Evolutionary conservation across 1,140 invertebrate genomes (phyloP).

Genomic region (Zaprionus lachaisei): DNA sequence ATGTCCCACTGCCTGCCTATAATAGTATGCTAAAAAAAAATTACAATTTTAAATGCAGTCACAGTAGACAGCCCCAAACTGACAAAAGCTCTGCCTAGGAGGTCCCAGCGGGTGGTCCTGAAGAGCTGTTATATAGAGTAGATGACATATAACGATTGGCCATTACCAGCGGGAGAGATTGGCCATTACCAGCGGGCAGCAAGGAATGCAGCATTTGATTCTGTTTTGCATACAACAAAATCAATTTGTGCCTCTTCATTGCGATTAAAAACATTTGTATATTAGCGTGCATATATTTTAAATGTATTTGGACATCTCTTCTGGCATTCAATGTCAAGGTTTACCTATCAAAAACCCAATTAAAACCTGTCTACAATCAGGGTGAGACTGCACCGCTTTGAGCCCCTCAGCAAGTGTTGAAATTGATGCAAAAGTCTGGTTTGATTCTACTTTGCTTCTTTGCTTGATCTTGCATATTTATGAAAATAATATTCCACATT

Average conservation of each 20-base stretch:
- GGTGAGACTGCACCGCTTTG: too few relatives aligned
- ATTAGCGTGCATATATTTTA: too few relatives aligned
- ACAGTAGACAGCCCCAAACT: not conserved
- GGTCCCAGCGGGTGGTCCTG: constrained; percentile 24
- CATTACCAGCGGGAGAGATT: constrained; percentile 28
- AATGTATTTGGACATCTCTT: not conserved
- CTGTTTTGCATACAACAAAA: too few relatives aligned
- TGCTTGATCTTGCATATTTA: not conserved
- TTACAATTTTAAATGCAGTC: constrained; percentile 27
- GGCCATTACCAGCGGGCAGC: constrained; percentile 8
- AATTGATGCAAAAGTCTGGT: too few relatives aligned
- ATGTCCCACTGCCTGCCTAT: constrained; percentile 11
- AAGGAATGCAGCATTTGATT: not conserved
- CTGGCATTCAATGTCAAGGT: not conserved
- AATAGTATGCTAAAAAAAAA: constrained; percentile 54
- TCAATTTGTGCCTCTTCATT: too few relatives aligned
- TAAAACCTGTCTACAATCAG: too few relatives aligned
- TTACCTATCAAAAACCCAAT: too few relatives aligned
- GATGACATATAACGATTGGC: constrained; percentile 34
- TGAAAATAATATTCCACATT: not conserved
- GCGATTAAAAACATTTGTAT: too few relatives aligned
- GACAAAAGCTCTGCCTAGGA: constrained; percentile 11
- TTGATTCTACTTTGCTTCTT: not conserved
- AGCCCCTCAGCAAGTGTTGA: too few relatives aligned
- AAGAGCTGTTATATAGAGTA: not conserved